Conservation (phyloP, 1,140 invertebrate species). For the Hylyphantes graminicola region DNA sequence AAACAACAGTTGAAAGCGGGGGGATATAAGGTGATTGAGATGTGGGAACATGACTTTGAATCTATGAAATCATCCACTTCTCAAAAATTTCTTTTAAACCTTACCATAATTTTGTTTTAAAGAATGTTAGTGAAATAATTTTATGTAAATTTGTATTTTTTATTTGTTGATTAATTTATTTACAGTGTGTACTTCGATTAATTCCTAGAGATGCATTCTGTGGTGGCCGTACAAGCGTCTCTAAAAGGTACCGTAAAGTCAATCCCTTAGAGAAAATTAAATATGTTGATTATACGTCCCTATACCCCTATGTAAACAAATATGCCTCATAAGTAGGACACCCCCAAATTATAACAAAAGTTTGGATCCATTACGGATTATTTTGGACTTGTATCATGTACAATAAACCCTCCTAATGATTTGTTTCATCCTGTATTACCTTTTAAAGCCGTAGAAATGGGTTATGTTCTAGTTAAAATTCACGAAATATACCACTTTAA, state of each 20-base stretch:
- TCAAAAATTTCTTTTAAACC: too few relatives aligned
- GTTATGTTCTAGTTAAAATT: too few relatives aligned
- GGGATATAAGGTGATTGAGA: not conserved
- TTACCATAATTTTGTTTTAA: too few relatives aligned
- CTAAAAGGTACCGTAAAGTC: not conserved
- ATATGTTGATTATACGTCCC: not conserved
- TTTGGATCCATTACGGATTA: not conserved
- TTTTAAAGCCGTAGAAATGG: too few relatives aligned
- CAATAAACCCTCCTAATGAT: not conserved
- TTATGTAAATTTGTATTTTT: too few relatives aligned
- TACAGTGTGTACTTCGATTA: not conserved
- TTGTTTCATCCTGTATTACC: conserved; percentile 9
- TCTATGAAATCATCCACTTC: too few relatives aligned
- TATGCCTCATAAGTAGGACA: not conserved
- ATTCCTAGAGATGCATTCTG: not conserved
- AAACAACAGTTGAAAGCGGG: too few relatives aligned
- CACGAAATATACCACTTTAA: too few relatives aligned
- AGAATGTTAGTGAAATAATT: too few relatives aligned
- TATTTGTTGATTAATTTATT: too few relatives aligned
- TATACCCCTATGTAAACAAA: conserved; percentile 11
- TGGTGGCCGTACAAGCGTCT: not conserved
- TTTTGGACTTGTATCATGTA: not conserved
- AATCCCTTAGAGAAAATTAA: not conserved
- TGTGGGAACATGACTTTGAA: conserved; percentile 13
- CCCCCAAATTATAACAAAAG: not conserved